A percentile compares a stretch with the other conserved stretches of the same genome.
Evolutionary conservation across 2,888 invertebrate species (phyloP).

Genomic region (Drosophila ustulata): DNA sequence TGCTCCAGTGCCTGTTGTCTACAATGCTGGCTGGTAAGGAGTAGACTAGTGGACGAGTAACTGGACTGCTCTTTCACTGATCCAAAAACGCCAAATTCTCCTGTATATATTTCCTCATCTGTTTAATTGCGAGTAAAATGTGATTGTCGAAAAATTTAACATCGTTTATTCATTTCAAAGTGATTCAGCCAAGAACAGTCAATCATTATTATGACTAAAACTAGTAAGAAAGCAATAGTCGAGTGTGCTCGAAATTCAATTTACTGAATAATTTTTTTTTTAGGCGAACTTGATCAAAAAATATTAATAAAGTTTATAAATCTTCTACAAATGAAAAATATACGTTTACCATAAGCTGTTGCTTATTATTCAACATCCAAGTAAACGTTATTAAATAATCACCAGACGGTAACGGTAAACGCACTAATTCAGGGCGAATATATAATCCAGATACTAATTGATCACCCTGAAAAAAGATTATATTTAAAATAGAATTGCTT

Average conservation of each 20-base stretch:
- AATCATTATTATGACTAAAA: too few species aligned
- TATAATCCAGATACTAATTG: not conserved
- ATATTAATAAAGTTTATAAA: not conserved
- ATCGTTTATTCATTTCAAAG: not conserved
- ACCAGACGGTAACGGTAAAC: not conserved
- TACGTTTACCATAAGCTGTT: not conserved
- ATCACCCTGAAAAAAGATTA: not conserved
- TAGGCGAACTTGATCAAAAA: too few species aligned
- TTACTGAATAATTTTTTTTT: too few species aligned
- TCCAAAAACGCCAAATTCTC: conserved; percentile 2
- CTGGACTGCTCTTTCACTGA: conserved; percentile 39
- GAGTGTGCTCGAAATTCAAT: too few species aligned
- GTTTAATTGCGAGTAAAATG: conserved; percentile 63
- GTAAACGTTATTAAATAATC: not conserved
- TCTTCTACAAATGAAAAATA: not conserved
- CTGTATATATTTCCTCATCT: conserved; percentile 24
- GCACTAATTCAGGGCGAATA: not conserved
- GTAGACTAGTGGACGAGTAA: conserved; percentile 10
- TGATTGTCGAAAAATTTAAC: conserved; percentile 23
- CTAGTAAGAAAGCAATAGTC: too few species aligned
- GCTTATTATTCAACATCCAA: not conserved
- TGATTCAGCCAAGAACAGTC: not conserved
- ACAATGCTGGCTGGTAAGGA: conserved; percentile 63
- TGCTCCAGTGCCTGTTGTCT: conserved; percentile 68
- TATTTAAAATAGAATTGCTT: too few species aligned